Base-by-base conservation (phyloP, 2,888 invertebrate species). In the Cerastis leucographa region DNA sequence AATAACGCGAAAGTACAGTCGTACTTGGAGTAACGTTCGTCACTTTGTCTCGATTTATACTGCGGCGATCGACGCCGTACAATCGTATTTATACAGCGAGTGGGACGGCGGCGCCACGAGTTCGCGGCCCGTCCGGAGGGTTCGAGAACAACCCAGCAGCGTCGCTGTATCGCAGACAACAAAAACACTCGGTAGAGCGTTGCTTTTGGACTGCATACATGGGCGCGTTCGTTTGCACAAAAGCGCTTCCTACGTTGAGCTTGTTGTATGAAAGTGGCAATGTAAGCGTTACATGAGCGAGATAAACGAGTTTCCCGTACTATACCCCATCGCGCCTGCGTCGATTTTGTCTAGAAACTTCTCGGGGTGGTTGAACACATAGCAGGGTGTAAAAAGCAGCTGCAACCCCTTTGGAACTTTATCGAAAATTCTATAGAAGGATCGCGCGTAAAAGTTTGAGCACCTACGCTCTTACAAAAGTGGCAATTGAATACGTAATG, bases 81-180 rank as follows among this genome's bases (percentile, higher is more conserved):
- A 78, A 86, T 88, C 88, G 92, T 94, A 94, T 96, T 95, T 96
- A 96, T 96, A 95, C 90, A 89, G 88, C 81, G 84, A 81, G 87
- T 91, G 91, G 89, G 88, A 91, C 92, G 91, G 80, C 84, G 84
- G 87, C 92, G 92, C 89, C 80, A 93, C 92, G 84, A 85, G 85
- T 92, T 93, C 95, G 92, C 93, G 95, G 94, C 90, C 87, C 74
- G 71, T 85, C 90, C 85, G 78, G 90, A 90, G 72, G 64, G 8
- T 91, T 92, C 90, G 86, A 90, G 90, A 92, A 85, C 81, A 70
- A 74, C 71, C 64, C 77, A 56, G 72, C 76, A 56, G 62, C 74
- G 65, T 80, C 74, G 81, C 84, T 80, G 80, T 69, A 74, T 71
- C 67, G 81, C 66, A 74, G 71, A 80, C 69, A 82, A 67, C 68